Percentiles rank a stretch among this genome's conserved stretches.
Conservation (phyloP, 2,797 vertebrate genomes). For the Diglossa cyanea region DNA sequence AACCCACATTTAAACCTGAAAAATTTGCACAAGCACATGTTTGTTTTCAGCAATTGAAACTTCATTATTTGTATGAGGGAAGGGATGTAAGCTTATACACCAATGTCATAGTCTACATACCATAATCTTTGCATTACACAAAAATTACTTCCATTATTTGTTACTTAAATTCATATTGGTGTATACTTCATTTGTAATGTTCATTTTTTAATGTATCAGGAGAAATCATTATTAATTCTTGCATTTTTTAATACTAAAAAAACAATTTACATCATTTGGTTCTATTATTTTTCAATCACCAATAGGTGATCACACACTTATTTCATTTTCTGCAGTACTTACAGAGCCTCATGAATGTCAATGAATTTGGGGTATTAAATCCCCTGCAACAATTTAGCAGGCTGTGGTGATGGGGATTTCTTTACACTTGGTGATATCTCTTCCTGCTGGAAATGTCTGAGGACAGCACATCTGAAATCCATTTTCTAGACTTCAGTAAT, state of each 20-base stretch:
- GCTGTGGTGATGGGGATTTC: background rate
- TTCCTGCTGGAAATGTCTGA: background rate
- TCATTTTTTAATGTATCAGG: background rate
- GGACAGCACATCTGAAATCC: background rate
- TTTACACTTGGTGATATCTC: no score
- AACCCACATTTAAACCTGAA: background rate
- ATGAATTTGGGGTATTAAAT: background rate
- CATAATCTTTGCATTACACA: background rate
- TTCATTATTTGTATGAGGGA: background rate
- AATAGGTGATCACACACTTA: background rate
- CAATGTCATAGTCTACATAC: background rate
- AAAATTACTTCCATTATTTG: background rate
- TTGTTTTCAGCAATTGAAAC: background rate
- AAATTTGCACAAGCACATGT: background rate
- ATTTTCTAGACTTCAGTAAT: background rate
- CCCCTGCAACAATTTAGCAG: background rate
- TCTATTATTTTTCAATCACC: background rate
- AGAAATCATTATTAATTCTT: background rate
- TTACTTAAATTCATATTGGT: background rate
- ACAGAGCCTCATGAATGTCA: background rate
- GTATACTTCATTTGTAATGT: background rate
- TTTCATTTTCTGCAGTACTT: background rate
- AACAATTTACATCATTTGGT: fast-evolving
- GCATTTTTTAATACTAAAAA: background rate
- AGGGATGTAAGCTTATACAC: background rate